Evolutionary conservation across 2,888 invertebrate species (phyloP).

Genomic region (Dyspetes luteomarginatus): DNA sequence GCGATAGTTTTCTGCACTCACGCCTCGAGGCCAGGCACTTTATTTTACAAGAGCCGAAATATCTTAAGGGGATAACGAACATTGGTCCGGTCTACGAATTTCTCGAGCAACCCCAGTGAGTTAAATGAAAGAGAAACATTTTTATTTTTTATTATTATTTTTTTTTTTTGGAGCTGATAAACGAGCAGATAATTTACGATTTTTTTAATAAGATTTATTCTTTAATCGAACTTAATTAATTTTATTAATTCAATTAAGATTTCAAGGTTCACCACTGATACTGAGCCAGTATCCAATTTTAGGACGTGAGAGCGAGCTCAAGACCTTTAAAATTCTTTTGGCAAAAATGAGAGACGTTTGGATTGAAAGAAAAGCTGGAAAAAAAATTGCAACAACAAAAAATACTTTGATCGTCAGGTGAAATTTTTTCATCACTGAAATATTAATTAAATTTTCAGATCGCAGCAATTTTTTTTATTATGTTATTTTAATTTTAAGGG

Average conservation of each 20-base stretch:
- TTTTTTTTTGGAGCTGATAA: too few species aligned
- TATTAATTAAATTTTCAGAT: background rate
- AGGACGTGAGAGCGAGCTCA: slow-evolving; percentile 84
- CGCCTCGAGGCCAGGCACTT: slow-evolving; percentile 87
- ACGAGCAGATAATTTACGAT: too few species aligned
- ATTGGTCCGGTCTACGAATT: slow-evolving; percentile 88
- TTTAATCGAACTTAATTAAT: too few species aligned
- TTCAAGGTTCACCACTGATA: slow-evolving; percentile 66
- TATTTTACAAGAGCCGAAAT: slow-evolving; percentile 85
- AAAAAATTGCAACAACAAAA: slow-evolving; percentile 34
- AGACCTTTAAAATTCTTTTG: slow-evolving; percentile 72
- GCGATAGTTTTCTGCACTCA: slow-evolving; percentile 88
- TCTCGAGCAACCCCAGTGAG: slow-evolving; percentile 79
- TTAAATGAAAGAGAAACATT: slow-evolving; percentile 40
- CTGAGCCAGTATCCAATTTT: slow-evolving; percentile 83
- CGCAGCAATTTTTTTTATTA: background rate
- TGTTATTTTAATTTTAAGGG: slow-evolving; percentile 82
- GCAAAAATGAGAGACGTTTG: slow-evolving; percentile 61
- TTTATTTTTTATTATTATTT: slow-evolving; percentile 28
- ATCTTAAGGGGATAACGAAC: slow-evolving; percentile 86
- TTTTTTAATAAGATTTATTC: too few species aligned
- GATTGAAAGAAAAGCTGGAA: background rate
- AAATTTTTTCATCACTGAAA: background rate
- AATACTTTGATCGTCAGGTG: slow-evolving; percentile 77
- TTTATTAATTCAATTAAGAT: slow-evolving; percentile 45